These are phyloP conservation scores for Steatocranus sp. DNA, from an alignment of 2,797 vertebrate species.

Conservation along the genomic window DNA sequence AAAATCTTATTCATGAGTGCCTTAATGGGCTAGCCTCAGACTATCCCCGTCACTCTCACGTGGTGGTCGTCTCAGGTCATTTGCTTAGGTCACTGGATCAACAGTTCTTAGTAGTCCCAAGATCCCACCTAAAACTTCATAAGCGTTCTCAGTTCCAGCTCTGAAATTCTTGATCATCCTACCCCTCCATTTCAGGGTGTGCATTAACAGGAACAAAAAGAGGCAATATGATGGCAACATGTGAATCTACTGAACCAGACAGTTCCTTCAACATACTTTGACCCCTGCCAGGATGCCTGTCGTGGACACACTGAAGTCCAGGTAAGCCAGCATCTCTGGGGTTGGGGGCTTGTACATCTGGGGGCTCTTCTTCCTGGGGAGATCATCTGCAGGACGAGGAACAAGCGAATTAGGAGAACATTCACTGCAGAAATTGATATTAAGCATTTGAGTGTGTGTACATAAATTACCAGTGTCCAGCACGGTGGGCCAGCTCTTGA, in stretches of 20 bases:
- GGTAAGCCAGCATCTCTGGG: constrained; percentile 89
- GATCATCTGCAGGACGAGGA: constrained; percentile 79
- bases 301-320: constrained; percentile 98
- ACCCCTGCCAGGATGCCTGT: constrained; percentile 95
- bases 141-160: not conserved
- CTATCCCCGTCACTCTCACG: not conserved
- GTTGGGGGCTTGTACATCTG: constrained; percentile 87
- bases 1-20: not conserved
- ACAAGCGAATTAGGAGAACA: not conserved
- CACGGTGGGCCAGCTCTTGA: constrained; percentile 92
- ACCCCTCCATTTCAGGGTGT: not conserved
- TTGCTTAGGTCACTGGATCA: not conserved
- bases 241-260: not conserved
- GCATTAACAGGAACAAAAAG: not conserved
- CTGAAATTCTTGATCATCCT: not conserved
- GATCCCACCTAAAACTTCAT: not conserved
- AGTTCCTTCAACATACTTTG: constrained; percentile 76
- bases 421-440: not conserved
- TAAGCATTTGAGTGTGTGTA: not conserved
- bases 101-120: not conserved
- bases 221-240: not conserved
- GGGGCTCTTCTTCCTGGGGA: constrained; percentile 87
- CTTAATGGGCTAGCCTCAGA: not conserved
- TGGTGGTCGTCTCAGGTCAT: not conserved
- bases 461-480: constrained; percentile 84